A percentile compares a stretch with the other conserved stretches of the same genome.
Evolutionary conservation across 2,797 vertebrate genomes (phyloP).

Genomic region (Glossophaga mutica): DNA sequence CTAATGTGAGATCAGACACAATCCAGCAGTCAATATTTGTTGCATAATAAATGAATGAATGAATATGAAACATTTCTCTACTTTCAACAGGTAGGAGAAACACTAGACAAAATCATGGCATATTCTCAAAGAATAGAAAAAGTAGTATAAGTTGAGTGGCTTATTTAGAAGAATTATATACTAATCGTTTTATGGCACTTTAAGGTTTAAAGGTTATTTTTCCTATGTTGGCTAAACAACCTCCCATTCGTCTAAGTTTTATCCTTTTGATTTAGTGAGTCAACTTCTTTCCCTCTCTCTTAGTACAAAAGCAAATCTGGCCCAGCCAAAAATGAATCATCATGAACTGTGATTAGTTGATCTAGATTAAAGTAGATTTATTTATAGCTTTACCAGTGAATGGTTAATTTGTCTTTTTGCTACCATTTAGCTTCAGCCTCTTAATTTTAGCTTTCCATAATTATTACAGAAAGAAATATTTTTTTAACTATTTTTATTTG

Average conservation of each 20-base stretch:
- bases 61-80: background rate
- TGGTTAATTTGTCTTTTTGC: background rate
- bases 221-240: background rate
- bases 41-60: background rate
- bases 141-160: background rate
- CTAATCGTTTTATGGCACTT: background rate
- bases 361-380: conserved; percentile 15
- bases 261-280: background rate
- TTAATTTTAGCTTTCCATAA: background rate
- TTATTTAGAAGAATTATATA: background rate
- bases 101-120: background rate
- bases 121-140: background rate
- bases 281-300: background rate
- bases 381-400: conserved; percentile 8
- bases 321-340: background rate
- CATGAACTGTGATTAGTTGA: background rate
- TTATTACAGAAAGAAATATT: background rate
- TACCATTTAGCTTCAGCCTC: background rate
- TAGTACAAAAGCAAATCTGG: background rate
- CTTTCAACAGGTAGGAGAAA: background rate
- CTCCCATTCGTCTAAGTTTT: background rate
- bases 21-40: background rate
- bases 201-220: background rate
- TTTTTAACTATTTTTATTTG: background rate
- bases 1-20: background rate